Base-by-base conservation (phyloP, 2,797 vertebrate genomes). In the Gymnothorax reevesii region DNA sequence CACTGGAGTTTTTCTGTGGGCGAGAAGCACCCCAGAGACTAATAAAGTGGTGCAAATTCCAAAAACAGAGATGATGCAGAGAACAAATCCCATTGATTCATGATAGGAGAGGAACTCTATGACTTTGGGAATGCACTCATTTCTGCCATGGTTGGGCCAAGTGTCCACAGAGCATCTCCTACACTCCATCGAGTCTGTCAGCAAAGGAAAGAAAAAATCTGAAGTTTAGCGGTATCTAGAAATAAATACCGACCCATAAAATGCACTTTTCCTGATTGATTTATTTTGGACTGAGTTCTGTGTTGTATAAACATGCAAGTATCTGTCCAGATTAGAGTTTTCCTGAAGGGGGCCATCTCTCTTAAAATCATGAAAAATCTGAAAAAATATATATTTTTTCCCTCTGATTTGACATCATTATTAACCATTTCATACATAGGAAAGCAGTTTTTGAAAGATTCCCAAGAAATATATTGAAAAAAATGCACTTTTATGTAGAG, bases 141-240 rank as follows among this genome's bases (percentile, higher is more conserved):
- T 73, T 92, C 87, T 92, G 66, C 75, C 89, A 88, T 89, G 33
- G 85, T 95, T 94, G 59, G 95, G 89, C 94, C 94, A 95, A 9
- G 83, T 94, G 86, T 94, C 89, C 17, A 88, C 85, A 71, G 94
- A 92, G 87, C 94, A 95, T 83, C 33, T 91, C 80, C 89, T 89
- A 79, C 95, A 95, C 82, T 94, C 92, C 79, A 91, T 88, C 57
- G 94, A 94, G 91, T 95, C 95, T 95, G 89, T 42, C 33, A 42
- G 33, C 33, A 42, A 42, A 42, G 33, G 33, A 15, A 83, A 27
- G 79, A 87, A 69, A 89, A 82, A 42, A 33, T 55, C 17, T 22
- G 54, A 42, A 42, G 33, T 42, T 42, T 42, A 42, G 33, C 33
- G 2, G 33, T 42, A 42, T 42, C 33, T 42, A 42, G 33, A 42